phyloP scores from a whole-genome alignment of 2,113 vertebrate species.

The Seriola aureovittata region DNA sequence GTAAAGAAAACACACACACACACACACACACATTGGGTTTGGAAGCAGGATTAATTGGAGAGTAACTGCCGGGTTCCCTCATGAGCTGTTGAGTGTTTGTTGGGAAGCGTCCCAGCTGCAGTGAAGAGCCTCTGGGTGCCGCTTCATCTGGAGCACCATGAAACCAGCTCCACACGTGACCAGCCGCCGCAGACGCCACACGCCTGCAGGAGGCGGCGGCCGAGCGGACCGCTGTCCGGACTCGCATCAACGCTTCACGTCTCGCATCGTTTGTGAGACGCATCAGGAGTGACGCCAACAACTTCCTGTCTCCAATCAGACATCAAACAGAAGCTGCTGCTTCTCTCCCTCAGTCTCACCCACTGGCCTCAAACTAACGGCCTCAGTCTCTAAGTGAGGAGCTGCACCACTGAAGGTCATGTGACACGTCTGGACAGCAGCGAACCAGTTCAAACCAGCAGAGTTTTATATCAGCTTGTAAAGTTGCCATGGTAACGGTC shows the following conservation, averaged over 20 bases:
- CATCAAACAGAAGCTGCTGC: slow-evolving; percentile 8
- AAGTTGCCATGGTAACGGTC: too few species aligned
- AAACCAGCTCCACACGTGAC: slow-evolving; percentile 47
- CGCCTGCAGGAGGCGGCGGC: slow-evolving; percentile 22
- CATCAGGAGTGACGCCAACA: not conserved
- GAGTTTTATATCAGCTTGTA: too few species aligned
- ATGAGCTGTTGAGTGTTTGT: slow-evolving; percentile 73
- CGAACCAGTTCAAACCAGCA: too few species aligned
- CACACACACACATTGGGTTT: slow-evolving; percentile 43
- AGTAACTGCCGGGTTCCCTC: slow-evolving; percentile 71
- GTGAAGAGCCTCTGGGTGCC: slow-evolving; percentile 73
- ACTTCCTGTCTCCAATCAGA: not conserved
- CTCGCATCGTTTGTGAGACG: slow-evolving; percentile 9
- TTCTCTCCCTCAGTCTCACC: slow-evolving; percentile 14
- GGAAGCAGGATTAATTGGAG: slow-evolving; percentile 75
- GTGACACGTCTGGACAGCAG: not conserved
- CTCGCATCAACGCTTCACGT: slow-evolving; percentile 8
- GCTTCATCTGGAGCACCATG: slow-evolving; percentile 57
- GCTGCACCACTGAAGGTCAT: not conserved
- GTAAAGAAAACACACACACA: slow-evolving; percentile 37
- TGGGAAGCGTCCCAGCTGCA: slow-evolving; percentile 72
- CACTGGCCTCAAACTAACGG: slow-evolving; percentile 20
- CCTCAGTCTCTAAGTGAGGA: not conserved
- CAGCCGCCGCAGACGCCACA: slow-evolving; percentile 38
- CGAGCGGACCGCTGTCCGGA: not conserved